Percentiles rank a stretch among this genome's conserved stretches.
Evolutionary conservation across 2,797 vertebrate species (phyloP).

Genomic region (Apogon hyalosoma): DNA sequence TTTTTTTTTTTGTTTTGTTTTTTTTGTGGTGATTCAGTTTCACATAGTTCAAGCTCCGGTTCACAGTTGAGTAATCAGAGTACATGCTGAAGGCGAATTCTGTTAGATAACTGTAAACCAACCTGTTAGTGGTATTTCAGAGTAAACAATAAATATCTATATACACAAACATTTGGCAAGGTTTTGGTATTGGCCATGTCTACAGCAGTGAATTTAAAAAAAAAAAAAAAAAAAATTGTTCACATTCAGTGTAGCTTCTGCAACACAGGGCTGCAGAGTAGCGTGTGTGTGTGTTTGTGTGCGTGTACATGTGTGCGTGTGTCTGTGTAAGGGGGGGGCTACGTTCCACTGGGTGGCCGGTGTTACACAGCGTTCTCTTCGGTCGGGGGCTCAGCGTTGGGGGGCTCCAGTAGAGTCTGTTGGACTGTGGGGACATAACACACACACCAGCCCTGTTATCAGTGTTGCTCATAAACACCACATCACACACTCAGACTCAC

Average conservation of each 20-base stretch:
- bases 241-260: conserved; percentile 35
- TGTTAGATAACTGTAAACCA: conserved; percentile 47
- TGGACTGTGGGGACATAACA: conserved; percentile 81
- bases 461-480: too few relatives aligned
- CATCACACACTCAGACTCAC: too few relatives aligned
- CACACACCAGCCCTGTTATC: not conserved
- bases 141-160: conserved; percentile 59
- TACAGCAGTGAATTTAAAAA: conserved; percentile 27
- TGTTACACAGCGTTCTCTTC: conserved; percentile 79
- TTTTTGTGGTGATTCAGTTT: too few relatives aligned
- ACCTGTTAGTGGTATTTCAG: conserved; percentile 37
- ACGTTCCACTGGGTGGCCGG: not conserved
- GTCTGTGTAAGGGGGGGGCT: conserved; percentile 7
- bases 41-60: too few relatives aligned
- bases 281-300: conserved; percentile 28
- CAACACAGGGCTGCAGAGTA: conserved; percentile 26
- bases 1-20: too few relatives aligned
- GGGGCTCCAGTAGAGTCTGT: conserved; percentile 86
- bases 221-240: conserved; percentile 5
- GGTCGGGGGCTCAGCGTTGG: conserved; percentile 84
- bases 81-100: too few relatives aligned
- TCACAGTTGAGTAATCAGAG: too few relatives aligned
- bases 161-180: conserved; percentile 56
- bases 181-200: conserved; percentile 13
- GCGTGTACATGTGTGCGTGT: conserved; percentile 11